phyloP scores from a whole-genome alignment of 2,113 vertebrate genomes.

The Sinosuthora webbiana region DNA sequence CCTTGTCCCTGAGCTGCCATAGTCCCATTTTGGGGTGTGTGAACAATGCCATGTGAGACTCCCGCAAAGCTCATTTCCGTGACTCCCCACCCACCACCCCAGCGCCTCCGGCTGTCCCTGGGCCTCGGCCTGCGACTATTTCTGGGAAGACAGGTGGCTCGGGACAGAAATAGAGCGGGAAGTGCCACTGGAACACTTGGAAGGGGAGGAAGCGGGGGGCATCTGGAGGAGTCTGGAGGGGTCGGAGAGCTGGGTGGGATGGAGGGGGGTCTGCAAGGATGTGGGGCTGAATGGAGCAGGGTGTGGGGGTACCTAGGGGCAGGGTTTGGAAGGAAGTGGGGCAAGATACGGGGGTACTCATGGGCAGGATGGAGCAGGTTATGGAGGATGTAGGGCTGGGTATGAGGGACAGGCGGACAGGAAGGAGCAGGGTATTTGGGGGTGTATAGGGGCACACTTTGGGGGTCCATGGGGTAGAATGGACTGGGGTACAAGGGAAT shows the following conservation, averaged over 20 bases:
- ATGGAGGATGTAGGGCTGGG: neutral
- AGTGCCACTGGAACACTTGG: neutral
- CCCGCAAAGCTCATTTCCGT: neutral
- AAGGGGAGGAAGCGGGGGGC: neutral
- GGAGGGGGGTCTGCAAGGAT: neutral
- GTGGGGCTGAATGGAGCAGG: neutral
- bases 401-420: neutral
- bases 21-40: neutral
- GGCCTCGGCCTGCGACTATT: neutral
- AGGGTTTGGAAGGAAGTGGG: neutral
- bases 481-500: rapidly evolving
- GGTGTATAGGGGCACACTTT: neutral
- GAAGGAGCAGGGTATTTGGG: neutral
- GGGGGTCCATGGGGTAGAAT: no score
- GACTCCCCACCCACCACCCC: neutral
- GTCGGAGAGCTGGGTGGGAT: neutral
- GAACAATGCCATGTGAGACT: neutral
- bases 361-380: neutral
- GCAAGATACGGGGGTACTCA: neutral
- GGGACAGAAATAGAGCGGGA: neutral
- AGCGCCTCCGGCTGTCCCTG: neutral
- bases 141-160: neutral
- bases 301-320: no score
- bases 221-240: neutral
- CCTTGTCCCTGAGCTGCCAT: neutral